Conservation (phyloP, 2,113 vertebrate species). For the Neomonachus schauinslandi region DNA sequence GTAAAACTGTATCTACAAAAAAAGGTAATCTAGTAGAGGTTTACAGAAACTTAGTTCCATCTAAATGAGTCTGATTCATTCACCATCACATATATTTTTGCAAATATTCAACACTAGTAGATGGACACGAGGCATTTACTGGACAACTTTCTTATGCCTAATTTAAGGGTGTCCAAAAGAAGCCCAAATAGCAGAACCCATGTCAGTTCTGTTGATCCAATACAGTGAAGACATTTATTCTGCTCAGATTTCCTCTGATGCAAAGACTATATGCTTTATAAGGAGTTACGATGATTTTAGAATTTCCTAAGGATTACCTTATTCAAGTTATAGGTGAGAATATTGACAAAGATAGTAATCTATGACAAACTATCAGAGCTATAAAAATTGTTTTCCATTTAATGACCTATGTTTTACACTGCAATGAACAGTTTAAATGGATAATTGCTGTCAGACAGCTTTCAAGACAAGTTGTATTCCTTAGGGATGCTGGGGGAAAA, state of each 20-base stretch:
- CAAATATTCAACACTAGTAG: neutral
- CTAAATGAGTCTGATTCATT: neutral
- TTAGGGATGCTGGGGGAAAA: neutral
- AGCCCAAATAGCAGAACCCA: neutral
- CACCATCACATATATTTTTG: neutral
- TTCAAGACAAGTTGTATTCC: neutral
- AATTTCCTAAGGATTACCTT: neutral
- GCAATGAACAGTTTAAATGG: neutral
- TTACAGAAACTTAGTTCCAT: slow-evolving; percentile 6
- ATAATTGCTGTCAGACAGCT: neutral
- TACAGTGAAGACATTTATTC: neutral
- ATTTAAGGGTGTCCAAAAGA: neutral
- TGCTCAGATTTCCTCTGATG: neutral
- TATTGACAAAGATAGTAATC: neutral
- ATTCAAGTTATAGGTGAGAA: neutral
- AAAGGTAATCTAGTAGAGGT: neutral
- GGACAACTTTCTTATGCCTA: neutral
- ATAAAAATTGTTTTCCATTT: neutral
- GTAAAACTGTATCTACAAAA: neutral
- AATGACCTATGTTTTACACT: neutral
- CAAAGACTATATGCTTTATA: neutral
- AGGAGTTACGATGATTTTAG: neutral
- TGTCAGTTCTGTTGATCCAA: neutral
- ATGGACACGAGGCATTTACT: neutral
- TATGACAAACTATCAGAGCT: neutral